phyloP scores from a whole-genome alignment of 2,113 vertebrate species.

The Gasterosteus nipponicus region DNA sequence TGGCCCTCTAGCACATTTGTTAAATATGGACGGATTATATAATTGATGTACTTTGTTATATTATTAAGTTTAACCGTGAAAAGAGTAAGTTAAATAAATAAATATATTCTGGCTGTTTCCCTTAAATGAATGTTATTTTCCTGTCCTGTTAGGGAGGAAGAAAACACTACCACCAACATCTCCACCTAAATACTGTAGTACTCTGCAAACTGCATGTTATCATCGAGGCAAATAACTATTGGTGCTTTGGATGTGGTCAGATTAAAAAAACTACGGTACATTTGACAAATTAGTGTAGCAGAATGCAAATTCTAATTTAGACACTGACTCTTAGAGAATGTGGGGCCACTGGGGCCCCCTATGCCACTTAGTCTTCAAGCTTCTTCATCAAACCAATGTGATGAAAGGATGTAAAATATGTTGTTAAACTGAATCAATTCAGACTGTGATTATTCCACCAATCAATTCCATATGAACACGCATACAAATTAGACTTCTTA shows the following conservation, averaged over 20 bases:
- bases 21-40: neutral
- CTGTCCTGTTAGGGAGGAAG: neutral
- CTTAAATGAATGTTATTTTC: neutral
- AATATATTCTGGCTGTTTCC: neutral
- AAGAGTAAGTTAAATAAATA: no score
- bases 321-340: neutral
- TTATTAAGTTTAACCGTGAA: neutral
- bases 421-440: neutral
- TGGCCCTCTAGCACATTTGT: neutral
- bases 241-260: neutral
- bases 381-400: neutral
- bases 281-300: neutral
- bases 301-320: neutral
- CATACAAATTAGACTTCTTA: neutral
- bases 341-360: neutral
- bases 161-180: neutral
- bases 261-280: neutral
- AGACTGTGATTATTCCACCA: neutral
- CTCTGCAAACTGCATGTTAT: neutral
- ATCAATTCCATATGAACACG: neutral
- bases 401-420: neutral
- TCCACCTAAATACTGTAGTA: neutral
- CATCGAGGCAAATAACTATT: neutral
- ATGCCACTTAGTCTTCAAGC: neutral
- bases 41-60: neutral